Percentiles rank a stretch among this genome's conserved stretches.
These are phyloP conservation scores for Trochalopteron elliotii DNA, from an alignment of 2,113 vertebrate genomes.

Conservation along the genomic window DNA sequence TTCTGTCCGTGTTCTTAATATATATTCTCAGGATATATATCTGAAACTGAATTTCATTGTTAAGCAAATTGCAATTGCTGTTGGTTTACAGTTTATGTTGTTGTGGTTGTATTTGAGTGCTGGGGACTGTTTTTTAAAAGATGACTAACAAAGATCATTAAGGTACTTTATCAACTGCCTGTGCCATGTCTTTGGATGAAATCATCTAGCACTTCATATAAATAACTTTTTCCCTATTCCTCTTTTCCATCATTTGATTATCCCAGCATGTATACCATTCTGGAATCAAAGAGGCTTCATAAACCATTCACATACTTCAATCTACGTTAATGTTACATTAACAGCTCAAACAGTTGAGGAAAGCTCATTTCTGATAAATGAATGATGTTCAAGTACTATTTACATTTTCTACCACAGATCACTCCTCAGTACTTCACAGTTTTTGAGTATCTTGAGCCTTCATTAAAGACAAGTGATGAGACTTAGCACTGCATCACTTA, in stretches of 20 bases:
- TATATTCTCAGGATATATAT: background rate
- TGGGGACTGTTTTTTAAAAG: background rate
- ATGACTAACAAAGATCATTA: background rate
- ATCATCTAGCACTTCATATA: background rate
- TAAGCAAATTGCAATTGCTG: background rate
- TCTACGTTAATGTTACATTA: background rate
- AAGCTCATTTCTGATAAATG: background rate
- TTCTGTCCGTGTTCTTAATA: background rate
- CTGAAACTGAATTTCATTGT: background rate
- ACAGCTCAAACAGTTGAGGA: background rate
- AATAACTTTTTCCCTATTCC: background rate
- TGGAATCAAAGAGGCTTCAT: background rate
- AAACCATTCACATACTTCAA: background rate
- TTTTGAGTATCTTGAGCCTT: background rate
- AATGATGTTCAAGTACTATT: background rate
- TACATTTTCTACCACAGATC: background rate
- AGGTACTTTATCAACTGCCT: background rate
- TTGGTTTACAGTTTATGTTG: background rate
- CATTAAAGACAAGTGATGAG: background rate
- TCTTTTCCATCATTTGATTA: background rate
- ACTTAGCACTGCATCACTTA: background rate
- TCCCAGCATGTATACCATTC: background rate
- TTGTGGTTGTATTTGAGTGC: rapidly evolving
- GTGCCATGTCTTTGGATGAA: background rate
- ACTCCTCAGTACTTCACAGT: background rate